Evolutionary conservation across 2,888 invertebrate species (phyloP), one percentile per base, ranked within the genome.

Genomic region (Boloria euphrosyne): DNA sequence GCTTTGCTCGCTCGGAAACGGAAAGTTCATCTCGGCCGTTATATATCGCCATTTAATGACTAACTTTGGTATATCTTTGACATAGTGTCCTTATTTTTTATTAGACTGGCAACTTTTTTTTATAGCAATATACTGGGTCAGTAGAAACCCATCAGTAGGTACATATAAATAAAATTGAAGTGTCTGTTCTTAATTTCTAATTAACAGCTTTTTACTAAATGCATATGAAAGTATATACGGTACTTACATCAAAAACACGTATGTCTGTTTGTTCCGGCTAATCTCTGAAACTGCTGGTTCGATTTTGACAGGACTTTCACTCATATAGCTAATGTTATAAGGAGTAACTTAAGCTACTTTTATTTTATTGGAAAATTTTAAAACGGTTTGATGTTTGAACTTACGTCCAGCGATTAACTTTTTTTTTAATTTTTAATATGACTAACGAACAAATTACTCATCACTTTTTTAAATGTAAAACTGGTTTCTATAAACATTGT

Each of bases 21-120:
- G 68, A 66, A 62, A 70, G 70, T 66, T 62, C 54, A 51, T 49
- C 62, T 62, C 52, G 58, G 61, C 71, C 71, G 71, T 71, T 71
- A 70, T 65, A 70, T 57, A 64, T 70, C 61, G 62, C 59, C 31
- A 64, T 59, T 65, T 66, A 66, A 68, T 54, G 53, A 46, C 61
- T 17, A 63, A 44, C 43, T 55, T 22, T 22, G 22, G 22, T 57
- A 65, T 67, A 55, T 66, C 59, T 68, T 62, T 70, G 62, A 70
- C 69, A 70, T 62, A 67, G 67, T 67, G 59, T 70, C 70, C 70
- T 65, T 55, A 13, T 63, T 68, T 68, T 67, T 60, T 46, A 51
- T 7, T 14, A 46, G 58, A 58, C 59, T 46, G 51, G 54, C 53
- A 60, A 49, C 53, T 51, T 51, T 69, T 64, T 58, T 47, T 55